These are phyloP conservation scores for Caenorhabditis imperialis DNA, from an alignment of 2,888 invertebrate genomes.

Conservation along the genomic window DNA sequence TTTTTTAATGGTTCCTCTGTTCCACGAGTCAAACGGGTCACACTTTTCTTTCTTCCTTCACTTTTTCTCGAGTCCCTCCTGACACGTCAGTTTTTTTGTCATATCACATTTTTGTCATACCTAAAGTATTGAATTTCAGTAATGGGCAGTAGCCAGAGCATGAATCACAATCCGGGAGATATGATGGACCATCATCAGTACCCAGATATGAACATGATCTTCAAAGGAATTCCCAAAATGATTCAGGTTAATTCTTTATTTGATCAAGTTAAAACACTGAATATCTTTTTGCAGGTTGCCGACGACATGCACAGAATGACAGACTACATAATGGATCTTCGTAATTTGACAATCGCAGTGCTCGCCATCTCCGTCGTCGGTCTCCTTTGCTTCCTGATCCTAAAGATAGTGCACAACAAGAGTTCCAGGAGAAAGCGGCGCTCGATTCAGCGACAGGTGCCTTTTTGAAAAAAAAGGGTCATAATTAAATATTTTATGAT, in stretches of 20 bases:
- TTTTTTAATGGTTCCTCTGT: background rate
- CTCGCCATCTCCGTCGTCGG: constrained; percentile 62
- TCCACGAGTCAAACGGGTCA: no score
- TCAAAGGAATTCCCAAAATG: constrained; percentile 75
- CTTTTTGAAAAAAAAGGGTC: constrained; percentile 1
- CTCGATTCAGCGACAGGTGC: constrained; percentile 53
- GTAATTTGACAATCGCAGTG: constrained; percentile 69
- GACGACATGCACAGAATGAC: constrained; percentile 77
- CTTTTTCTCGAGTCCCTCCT: background rate
- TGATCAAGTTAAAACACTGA: no score
- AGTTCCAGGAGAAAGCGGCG: constrained; percentile 50
- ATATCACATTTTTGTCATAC: constrained; percentile 14
- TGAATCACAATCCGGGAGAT: constrained; percentile 57
- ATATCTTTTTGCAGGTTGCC: no score
- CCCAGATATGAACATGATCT: constrained; percentile 71
- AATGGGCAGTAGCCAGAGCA: constrained; percentile 62
- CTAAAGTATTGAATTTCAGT: constrained; percentile 20
- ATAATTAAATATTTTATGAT: constrained; percentile 18
- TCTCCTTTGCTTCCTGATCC: constrained; percentile 57
- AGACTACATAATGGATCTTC: constrained; percentile 71
- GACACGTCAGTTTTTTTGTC: constrained; percentile 10
- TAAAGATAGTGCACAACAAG: constrained; percentile 60
- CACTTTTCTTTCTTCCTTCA: constrained; percentile 1
- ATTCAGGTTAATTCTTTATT: constrained; percentile 67
- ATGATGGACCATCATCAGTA: constrained; percentile 66